Evolutionary conservation across 2,797 vertebrate species (phyloP).

Genomic region (Pseudomugil tenellus): DNA sequence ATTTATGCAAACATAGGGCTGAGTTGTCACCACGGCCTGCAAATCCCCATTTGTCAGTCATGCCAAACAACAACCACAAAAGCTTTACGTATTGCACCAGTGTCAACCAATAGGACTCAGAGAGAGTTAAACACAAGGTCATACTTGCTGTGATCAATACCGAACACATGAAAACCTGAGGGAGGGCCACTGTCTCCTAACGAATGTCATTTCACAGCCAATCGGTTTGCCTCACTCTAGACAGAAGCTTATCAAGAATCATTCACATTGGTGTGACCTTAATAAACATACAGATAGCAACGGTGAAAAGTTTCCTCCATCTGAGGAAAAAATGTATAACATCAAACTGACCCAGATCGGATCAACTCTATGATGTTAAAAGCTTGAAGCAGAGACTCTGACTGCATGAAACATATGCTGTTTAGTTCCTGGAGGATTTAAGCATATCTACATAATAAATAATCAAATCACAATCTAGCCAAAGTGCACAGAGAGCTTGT

Average conservation of each 20-base stretch:
- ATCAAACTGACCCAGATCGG: conserved; percentile 13
- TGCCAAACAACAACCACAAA: conserved; percentile 6
- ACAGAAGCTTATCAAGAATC: conserved; percentile 22
- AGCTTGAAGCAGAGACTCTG: neutral
- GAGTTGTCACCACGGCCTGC: conserved; percentile 4
- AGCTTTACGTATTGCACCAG: conserved; percentile 6
- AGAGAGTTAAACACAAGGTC: conserved; percentile 28
- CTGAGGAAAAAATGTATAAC: conserved; percentile 10
- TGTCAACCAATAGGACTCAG: conserved; percentile 9
- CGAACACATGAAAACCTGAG: neutral
- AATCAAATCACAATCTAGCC: conserved; percentile 9
- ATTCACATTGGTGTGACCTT: conserved; percentile 16
- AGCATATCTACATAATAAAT: neutral
- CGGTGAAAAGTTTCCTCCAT: conserved; percentile 4
- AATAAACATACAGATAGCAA: conserved; percentile 10
- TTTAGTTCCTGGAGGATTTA: conserved; percentile 18
- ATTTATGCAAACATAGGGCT: neutral
- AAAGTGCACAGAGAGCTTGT: conserved; percentile 5
- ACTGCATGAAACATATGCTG: neutral
- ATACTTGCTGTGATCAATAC: conserved; percentile 35
- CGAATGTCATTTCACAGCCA: conserved; percentile 30
- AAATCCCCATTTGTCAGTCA: conserved; percentile 14
- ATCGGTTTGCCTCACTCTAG: conserved; percentile 15
- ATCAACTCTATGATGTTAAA: conserved; percentile 11
- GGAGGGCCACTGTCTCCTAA: conserved; percentile 25